A percentile compares a stretch with the other conserved stretches of the same genome.
These are phyloP conservation scores for Ditula angustiorana DNA, from an alignment of 2,888 invertebrate genomes.

Conservation along the genomic window DNA sequence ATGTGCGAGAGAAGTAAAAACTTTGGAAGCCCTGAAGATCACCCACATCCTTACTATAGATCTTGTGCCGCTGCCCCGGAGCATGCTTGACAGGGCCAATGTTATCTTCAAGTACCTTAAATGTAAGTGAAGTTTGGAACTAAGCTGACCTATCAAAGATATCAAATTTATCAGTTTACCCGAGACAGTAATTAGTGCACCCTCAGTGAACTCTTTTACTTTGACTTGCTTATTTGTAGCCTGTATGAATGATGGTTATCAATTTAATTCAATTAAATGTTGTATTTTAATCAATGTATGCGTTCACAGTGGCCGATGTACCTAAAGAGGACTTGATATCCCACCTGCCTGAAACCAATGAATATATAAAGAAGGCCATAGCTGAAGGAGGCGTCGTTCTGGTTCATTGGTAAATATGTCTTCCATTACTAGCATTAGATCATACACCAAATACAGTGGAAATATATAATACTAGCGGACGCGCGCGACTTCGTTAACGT, in stretches of 20 bases:
- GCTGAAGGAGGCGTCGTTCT: conserved; percentile 87
- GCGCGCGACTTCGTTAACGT: too few species aligned
- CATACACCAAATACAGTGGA: too few species aligned
- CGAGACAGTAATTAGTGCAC: too few species aligned
- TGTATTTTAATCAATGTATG: too few species aligned
- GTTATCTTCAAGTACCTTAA: conserved; percentile 91
- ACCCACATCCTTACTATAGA: conserved; percentile 93
- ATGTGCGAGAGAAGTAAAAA: conserved; percentile 90
- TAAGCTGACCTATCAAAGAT: too few species aligned
- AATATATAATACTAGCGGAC: too few species aligned
- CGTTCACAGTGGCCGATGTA: conserved; percentile 92
- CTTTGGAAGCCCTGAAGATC: conserved; percentile 88
- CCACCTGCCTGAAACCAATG: conserved; percentile 90
- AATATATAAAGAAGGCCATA: conserved; percentile 90
- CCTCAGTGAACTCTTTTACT: too few species aligned
- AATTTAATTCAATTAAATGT: too few species aligned
- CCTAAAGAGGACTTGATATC: conserved; percentile 94
- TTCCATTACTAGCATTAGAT: background rate
- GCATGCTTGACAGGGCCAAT: conserved; percentile 87
- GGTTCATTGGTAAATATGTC: conserved; percentile 89
- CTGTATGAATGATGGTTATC: too few species aligned
- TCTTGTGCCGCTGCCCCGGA: conserved; percentile 92
- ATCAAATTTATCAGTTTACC: too few species aligned
- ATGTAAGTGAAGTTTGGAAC: conserved; percentile 75
- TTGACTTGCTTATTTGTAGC: too few species aligned